Evolutionary conservation across 2,113 vertebrate genomes (phyloP).

Genomic region (Paradisaea rubra): DNA sequence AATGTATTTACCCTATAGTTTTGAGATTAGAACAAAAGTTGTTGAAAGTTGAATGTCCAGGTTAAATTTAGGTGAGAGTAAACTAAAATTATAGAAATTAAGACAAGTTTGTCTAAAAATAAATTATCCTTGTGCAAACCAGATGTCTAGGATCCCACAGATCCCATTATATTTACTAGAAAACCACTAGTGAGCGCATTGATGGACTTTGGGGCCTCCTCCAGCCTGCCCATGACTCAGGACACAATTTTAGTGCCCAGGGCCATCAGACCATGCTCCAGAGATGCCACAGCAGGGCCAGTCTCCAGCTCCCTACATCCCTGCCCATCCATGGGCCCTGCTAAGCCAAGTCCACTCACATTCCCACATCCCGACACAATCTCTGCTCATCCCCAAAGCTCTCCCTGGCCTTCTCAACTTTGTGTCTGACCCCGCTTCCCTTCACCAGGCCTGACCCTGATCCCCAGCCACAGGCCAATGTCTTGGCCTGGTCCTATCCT

Average conservation of each 20-base stretch:
- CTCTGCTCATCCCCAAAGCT: not conserved
- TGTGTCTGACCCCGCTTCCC: not conserved
- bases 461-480: accelerated
- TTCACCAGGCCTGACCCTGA: not conserved
- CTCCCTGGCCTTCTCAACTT: not conserved
- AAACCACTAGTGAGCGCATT: not conserved
- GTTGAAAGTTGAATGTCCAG: not conserved
- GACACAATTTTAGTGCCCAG: not conserved
- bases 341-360: not conserved
- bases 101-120: not conserved
- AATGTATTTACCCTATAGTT: not conserved
- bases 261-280: accelerated
- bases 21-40: not conserved
- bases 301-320: not conserved
- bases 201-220: not conserved
- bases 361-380: accelerated
- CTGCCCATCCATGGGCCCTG: not conserved
- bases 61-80: not conserved
- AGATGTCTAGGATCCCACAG: accelerated
- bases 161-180: not conserved
- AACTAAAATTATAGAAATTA: not conserved
- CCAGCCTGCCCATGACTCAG: accelerated
- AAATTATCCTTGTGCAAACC: not conserved
- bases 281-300: accelerated
- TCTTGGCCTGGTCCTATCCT: not conserved